phyloP scores from a whole-genome alignment of 2,888 invertebrate species.

The Punctoribates punctum region DNA sequence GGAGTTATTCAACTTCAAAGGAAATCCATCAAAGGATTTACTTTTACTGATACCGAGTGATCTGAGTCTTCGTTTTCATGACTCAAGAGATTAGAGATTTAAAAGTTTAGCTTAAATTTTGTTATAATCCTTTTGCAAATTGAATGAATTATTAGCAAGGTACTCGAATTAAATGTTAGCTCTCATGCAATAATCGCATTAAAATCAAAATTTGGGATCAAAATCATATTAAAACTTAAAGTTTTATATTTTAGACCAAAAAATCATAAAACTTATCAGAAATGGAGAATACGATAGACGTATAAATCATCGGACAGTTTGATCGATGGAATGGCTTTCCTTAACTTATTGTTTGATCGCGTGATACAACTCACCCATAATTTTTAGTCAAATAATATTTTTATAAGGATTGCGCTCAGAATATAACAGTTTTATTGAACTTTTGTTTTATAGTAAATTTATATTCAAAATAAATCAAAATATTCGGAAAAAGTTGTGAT shows the following conservation, averaged over 20 bases:
- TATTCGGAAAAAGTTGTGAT: too few relatives aligned
- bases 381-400: not conserved
- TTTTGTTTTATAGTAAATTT: too few relatives aligned
- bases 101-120: too few relatives aligned
- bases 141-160: not conserved
- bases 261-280: not conserved
- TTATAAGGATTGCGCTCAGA: too few relatives aligned
- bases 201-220: not conserved
- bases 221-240: not conserved
- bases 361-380: not conserved
- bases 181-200: slow-evolving; percentile 14
- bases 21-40: too few relatives aligned
- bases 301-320: not conserved
- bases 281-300: not conserved
- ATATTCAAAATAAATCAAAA: too few relatives aligned
- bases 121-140: not conserved
- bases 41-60: too few relatives aligned
- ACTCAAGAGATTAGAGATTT: too few relatives aligned
- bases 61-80: too few relatives aligned
- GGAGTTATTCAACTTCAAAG: too few relatives aligned
- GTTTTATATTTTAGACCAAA: not conserved
- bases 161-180: not conserved
- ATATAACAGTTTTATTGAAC: too few relatives aligned
- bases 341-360: slow-evolving; percentile 11
- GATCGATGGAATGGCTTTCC: slow-evolving; percentile 6